Conservation (phyloP, 2,113 vertebrate species). For the Candoia aspera region DNA sequence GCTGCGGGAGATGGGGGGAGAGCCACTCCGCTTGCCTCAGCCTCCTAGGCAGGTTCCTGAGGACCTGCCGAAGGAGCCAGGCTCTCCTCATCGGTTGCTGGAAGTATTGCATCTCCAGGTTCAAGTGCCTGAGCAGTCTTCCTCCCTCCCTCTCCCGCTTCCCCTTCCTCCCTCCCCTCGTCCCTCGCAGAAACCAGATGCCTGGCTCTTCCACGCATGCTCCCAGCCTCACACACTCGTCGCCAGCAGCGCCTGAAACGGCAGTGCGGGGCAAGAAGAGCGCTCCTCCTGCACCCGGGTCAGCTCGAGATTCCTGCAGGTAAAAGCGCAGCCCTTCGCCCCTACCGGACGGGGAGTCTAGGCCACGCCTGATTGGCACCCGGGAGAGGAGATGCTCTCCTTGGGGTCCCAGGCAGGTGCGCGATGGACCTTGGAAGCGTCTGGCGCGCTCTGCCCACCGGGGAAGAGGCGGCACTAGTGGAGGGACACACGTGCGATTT, state of each 20-base stretch:
- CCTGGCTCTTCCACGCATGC: conserved; percentile 35
- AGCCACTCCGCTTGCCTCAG: too few species aligned
- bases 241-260: conserved; percentile 33
- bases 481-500: background rate
- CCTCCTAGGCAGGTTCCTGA: background rate
- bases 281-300: conserved; percentile 12
- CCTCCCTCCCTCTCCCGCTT: background rate
- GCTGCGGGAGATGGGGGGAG: too few species aligned
- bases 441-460: background rate
- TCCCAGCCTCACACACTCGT: conserved; percentile 19
- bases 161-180: background rate
- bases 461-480: background rate
- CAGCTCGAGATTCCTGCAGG: conserved; percentile 36
- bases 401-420: background rate
- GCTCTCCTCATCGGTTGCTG: conserved; percentile 8
- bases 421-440: background rate
- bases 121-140: background rate
- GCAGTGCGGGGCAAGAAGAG: conserved; percentile 17
- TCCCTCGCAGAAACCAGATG: background rate
- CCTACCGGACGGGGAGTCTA: background rate
- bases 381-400: background rate
- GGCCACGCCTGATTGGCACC: background rate
- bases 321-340: background rate
- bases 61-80: background rate
- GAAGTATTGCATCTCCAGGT: background rate